phyloP scores from a whole-genome alignment of 1,140 invertebrate species.

The Armadillidium nasatum region DNA sequence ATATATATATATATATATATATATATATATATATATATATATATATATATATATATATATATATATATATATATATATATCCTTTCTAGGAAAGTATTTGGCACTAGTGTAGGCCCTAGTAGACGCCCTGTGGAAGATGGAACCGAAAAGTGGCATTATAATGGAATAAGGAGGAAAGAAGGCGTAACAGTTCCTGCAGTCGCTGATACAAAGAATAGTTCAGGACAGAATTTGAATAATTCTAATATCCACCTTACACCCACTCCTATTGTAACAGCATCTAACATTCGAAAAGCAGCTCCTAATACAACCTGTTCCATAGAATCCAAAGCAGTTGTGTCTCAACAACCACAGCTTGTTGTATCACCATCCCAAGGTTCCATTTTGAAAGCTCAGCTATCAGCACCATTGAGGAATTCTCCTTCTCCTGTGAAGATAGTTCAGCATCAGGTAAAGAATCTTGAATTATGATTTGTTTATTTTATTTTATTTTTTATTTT shows the following conservation, averaged over 20 bases:
- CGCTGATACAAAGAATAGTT: conserved; percentile 30
- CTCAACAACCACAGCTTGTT: conserved; percentile 26
- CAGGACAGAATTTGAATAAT: background rate
- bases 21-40: background rate
- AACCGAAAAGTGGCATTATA: conserved; percentile 43
- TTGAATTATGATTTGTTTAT: conserved; percentile 20
- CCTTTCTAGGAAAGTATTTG: conserved; percentile 38
- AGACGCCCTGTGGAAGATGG: conserved; percentile 38
- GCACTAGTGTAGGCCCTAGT: conserved; percentile 42
- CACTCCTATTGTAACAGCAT: conserved; percentile 31
- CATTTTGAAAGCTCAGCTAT: conserved; percentile 72
- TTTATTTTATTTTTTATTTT: conserved; percentile 22
- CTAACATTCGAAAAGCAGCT: conserved; percentile 22
- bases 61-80: background rate
- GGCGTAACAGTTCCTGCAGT: conserved; percentile 31
- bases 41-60: background rate
- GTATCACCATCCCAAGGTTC: conserved; percentile 52
- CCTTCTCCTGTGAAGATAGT: conserved; percentile 31
- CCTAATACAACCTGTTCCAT: conserved; percentile 18
- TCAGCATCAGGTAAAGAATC: conserved; percentile 29
- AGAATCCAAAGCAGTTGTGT: conserved; percentile 22
- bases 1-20: background rate
- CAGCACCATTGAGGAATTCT: conserved; percentile 61
- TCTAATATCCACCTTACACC: conserved; percentile 29
- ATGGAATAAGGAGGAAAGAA: conserved; percentile 37